Conservation (phyloP, 2,888 invertebrate species). For the Drosophila kokeensis region DNA sequence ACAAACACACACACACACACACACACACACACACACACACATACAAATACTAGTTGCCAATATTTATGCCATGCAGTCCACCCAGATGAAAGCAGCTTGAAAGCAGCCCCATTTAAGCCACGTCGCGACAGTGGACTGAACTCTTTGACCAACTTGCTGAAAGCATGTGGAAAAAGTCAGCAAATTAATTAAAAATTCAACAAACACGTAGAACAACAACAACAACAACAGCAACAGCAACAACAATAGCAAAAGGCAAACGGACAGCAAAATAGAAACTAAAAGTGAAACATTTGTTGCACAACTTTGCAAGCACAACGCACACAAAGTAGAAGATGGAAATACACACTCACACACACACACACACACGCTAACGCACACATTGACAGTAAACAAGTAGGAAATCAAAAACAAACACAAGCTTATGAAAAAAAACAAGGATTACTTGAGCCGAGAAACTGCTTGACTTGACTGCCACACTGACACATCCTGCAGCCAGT, state of each 20-base stretch:
- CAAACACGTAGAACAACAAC: conserved; percentile 34
- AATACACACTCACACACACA: neutral
- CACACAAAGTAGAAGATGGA: conserved; percentile 15
- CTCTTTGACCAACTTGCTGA: neutral
- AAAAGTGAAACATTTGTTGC: conserved; percentile 47
- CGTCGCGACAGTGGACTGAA: neutral
- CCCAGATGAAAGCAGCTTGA: conserved; percentile 15
- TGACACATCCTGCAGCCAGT: neutral
- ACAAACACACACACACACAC: neutral
- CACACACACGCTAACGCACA: neutral
- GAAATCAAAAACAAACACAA: conserved; percentile 3
- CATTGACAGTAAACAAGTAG: neutral
- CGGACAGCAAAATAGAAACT: conserved; percentile 47
- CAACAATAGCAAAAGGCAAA: conserved; percentile 28
- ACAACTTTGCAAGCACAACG: conserved; percentile 42
- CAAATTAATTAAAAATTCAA: conserved; percentile 75
- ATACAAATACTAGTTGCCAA: conserved; percentile 17
- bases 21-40: neutral
- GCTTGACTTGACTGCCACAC: neutral
- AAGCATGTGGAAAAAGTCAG: conserved; percentile 49
- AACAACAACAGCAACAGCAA: conserved; percentile 30
- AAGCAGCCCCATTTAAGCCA: neutral
- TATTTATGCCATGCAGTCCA: conserved; percentile 21
- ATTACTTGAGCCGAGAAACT: neutral
- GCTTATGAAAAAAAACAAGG: neutral